Evolutionary conservation across 2,888 invertebrate species (phyloP), one percentile per base, ranked within the genome.

Genomic region (Rhyacophila evoluta): DNA sequence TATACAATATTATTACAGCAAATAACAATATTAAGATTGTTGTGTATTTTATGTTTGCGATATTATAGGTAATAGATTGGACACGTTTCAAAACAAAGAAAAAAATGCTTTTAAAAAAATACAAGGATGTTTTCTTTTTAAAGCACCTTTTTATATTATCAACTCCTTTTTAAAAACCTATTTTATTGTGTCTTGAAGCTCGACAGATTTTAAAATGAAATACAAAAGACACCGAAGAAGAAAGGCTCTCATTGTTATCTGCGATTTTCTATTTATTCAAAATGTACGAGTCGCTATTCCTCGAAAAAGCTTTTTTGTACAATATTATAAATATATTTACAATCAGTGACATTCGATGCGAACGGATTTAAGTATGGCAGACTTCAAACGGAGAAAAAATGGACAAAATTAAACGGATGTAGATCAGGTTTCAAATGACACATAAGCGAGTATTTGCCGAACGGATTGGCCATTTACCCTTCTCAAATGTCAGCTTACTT

Each of bases 131-230:
- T 25, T 25, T 55, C 29, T 33, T 6, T 55, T 19, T 19, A 55
- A 55, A 55, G 2, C 41, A 55, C 19, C 55, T 55, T 2, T 55
- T 19, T 19, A 19, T 25, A 19, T 55, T 55, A 55, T 55, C 55
- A 10, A 19, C 19, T 55, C 25, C 19, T 55, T 25, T 55, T 19
- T 25, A 10, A 55, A 55, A 55, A 25, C 19, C 55, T 55, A 55
- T 55, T 55, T 55, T 19, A 6, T 33, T 33, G 55, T 19, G 55
- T 10, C 25, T 55, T 10, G 55, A 55, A 55, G 55, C 55, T 55
- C 55, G 55, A 55, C 55, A 55, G 55, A 55, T 55, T 55, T 55
- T 55, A 55, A 55, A 55, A 55, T 55, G 55, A 55, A 55, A 55
- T 55, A 55, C 55, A 55, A 55, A 55, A 55, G 55, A 55, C 55